These are phyloP conservation scores for Barnardius zonarius DNA, from an alignment of 2,113 vertebrate genomes.

Conservation along the genomic window DNA sequence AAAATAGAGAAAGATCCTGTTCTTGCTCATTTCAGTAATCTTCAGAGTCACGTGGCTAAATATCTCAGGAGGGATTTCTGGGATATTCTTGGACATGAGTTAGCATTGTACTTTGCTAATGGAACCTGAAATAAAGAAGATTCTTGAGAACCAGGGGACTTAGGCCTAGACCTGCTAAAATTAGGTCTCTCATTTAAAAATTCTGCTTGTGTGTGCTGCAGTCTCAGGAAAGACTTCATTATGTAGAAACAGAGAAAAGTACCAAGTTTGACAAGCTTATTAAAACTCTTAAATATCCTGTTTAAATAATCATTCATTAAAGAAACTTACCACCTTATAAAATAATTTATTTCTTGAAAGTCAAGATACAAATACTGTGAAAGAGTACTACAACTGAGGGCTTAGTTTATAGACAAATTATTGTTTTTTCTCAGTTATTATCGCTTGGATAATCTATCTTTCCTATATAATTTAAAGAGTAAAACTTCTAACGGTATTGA, in stretches of 20 bases:
- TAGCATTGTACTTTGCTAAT: background rate
- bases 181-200: slow-evolving; percentile 33
- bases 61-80: slow-evolving; percentile 29
- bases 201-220: background rate
- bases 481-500: background rate
- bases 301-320: background rate
- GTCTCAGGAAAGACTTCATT: background rate
- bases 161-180: slow-evolving; percentile 8
- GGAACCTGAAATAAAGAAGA: slow-evolving; percentile 27
- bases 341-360: background rate
- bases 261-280: background rate
- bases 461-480: background rate
- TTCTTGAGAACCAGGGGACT: background rate
- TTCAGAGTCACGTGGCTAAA: slow-evolving; percentile 38
- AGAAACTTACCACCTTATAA: background rate
- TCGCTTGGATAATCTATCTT: background rate
- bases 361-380: background rate
- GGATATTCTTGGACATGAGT: slow-evolving; percentile 7
- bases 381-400: background rate
- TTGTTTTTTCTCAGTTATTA: background rate
- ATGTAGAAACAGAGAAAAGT: background rate
- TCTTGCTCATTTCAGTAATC: slow-evolving; percentile 46
- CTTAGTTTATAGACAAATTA: background rate
- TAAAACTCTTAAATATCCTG: background rate
- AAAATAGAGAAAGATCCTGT: background rate